Evolutionary conservation across 2,113 vertebrate species (phyloP).

Genomic region (Lagopus muta): DNA sequence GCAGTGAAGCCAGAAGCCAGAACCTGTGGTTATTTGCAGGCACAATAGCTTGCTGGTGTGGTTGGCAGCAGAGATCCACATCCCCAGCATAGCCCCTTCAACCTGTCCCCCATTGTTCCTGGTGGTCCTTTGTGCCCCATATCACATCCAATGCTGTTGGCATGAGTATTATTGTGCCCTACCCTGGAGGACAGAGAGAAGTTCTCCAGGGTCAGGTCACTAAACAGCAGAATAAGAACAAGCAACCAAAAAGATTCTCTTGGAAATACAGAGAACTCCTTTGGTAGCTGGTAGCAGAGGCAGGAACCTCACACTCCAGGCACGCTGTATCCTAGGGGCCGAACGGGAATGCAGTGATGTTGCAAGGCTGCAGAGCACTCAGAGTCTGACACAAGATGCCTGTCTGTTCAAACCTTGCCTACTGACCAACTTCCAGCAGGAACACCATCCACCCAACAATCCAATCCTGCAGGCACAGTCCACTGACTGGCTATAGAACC

Average conservation of each 20-base stretch:
- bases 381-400: neutral
- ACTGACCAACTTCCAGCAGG: neutral
- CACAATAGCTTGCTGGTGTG: neutral
- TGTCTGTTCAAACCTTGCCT: neutral
- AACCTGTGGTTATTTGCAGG: neutral
- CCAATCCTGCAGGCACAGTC: rapidly evolving
- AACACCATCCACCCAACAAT: neutral
- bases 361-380: rapidly evolving
- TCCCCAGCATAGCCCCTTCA: neutral
- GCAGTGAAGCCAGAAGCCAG: neutral
- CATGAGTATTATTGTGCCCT: rapidly evolving
- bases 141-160: rapidly evolving
- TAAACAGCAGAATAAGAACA: neutral
- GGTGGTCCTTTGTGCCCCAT: too few relatives aligned
- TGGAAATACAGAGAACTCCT: neutral
- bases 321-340: rapidly evolving
- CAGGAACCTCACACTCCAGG: rapidly evolving
- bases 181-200: neutral
- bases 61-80: rapidly evolving
- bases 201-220: neutral
- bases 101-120: neutral
- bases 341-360: neutral
- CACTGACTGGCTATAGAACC: neutral
- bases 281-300: neutral
- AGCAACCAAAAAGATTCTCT: neutral